These are phyloP conservation scores for Thysanoteuthis rhombus DNA, from an alignment of 2,888 invertebrate genomes.

Conservation along the genomic window DNA sequence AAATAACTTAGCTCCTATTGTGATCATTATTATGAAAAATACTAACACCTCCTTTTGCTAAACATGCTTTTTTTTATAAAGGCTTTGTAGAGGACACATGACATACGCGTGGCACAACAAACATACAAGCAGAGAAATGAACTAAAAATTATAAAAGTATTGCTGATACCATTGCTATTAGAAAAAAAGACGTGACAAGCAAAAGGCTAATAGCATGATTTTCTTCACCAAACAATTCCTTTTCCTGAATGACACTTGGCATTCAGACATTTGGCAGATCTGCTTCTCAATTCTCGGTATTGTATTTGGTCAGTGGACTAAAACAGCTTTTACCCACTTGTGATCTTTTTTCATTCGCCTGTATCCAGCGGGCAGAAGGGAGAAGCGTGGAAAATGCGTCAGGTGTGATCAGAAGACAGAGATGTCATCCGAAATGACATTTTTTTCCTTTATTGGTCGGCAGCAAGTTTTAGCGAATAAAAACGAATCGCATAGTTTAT, in stretches of 20 bases:
- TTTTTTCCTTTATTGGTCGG: not conserved
- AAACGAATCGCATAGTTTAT: too few relatives aligned
- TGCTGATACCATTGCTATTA: not conserved
- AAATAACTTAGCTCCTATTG: too few relatives aligned
- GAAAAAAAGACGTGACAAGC: not conserved
- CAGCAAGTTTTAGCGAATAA: too few relatives aligned
- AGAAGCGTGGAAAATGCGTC: not conserved
- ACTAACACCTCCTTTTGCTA: too few relatives aligned
- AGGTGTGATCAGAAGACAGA: not conserved
- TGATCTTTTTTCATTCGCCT: not conserved
- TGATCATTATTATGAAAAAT: too few relatives aligned
- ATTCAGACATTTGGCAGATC: not conserved
- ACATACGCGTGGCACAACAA: not conserved
- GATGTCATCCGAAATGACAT: not conserved
- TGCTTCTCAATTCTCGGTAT: not conserved
- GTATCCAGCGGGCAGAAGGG: not conserved
- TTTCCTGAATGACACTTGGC: not conserved
- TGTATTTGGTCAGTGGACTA: slow-evolving; percentile 12
- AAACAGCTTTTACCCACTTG: not conserved
- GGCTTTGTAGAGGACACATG: not conserved
- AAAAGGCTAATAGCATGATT: not conserved
- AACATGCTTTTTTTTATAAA: not conserved
- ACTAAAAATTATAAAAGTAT: not conserved
- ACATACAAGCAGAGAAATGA: not conserved
- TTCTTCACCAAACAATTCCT: not conserved